These are phyloP conservation scores for Ylistrum balloti DNA, from an alignment of 1,140 invertebrate genomes.

Conservation along the genomic window DNA sequence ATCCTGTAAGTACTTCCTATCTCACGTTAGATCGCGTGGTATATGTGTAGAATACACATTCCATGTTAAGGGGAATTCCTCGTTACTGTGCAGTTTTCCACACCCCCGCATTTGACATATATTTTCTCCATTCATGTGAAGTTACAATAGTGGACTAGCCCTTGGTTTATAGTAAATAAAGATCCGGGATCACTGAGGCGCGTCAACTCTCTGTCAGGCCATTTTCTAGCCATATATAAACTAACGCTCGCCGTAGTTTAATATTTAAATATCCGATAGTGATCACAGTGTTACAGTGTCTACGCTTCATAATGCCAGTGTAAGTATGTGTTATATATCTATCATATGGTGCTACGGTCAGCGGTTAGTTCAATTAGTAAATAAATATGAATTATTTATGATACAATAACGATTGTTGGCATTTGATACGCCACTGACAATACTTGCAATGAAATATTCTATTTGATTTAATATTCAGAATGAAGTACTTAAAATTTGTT, in stretches of 20 bases:
- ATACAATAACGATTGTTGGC: no score
- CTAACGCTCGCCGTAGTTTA: neutral
- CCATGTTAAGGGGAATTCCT: neutral
- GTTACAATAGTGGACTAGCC: neutral
- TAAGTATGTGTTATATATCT: neutral
- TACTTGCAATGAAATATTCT: no score
- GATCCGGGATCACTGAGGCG: slow-evolving; percentile 14
- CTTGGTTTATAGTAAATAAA: neutral
- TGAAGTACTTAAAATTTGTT: no score
- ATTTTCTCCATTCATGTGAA: neutral
- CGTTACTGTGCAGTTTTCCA: neutral
- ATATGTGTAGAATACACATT: neutral
- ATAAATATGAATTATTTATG: no score
- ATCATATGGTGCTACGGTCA: neutral
- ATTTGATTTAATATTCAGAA: no score
- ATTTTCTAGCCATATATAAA: neutral
- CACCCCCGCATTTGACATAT: slow-evolving; percentile 36
- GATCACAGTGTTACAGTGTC: no score
- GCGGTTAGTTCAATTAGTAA: neutral
- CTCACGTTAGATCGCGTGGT: no score
- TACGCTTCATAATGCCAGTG: no score
- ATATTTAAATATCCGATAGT: neutral
- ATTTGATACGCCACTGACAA: no score
- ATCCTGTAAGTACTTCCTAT: no score
- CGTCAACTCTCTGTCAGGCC: neutral